Evolutionary conservation across 1,140 invertebrate genomes (phyloP).

Genomic region (Prorops nasuta): DNA sequence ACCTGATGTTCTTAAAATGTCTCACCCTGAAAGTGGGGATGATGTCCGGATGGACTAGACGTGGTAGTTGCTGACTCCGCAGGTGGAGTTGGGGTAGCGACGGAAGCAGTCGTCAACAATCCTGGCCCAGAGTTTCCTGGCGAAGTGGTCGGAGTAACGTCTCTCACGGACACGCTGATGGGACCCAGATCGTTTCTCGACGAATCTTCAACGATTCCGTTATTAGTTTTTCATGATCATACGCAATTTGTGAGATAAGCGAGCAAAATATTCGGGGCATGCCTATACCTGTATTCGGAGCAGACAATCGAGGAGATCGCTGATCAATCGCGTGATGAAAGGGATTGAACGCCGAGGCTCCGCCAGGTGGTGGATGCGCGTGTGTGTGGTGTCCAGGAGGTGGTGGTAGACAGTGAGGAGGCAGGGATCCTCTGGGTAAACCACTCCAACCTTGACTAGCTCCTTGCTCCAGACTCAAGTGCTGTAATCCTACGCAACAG

Average conservation of each 20-base stretch:
- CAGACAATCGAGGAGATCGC: conserved; percentile 47
- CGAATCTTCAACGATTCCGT: conserved; percentile 42
- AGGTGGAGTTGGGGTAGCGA: conserved; percentile 44
- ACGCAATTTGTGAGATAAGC: no score
- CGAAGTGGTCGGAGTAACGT: conserved; percentile 42
- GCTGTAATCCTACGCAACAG: conserved; percentile 47
- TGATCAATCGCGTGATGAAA: conserved; percentile 53
- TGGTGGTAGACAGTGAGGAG: conserved; percentile 52
- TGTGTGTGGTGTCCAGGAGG: conserved; percentile 49
- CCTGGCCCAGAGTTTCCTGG: conserved; percentile 48
- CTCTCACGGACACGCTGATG: conserved; percentile 49
- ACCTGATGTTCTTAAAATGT: no score
- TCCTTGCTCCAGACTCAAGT: conserved; percentile 50
- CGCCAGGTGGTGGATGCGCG: conserved; percentile 40
- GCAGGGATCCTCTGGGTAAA: conserved; percentile 46
- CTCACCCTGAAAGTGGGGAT: conserved; percentile 52
- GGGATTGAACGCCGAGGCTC: conserved; percentile 52
- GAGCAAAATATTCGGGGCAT: no score
- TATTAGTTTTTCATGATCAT: no score
- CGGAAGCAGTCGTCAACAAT: conserved; percentile 46
- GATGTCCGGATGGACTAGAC: conserved; percentile 45
- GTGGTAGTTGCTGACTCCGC: conserved; percentile 39
- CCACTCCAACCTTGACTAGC: conserved; percentile 50
- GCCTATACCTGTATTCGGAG: conserved; percentile 35
- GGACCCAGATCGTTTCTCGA: conserved; percentile 47